Evolutionary conservation across 2,888 invertebrate species (phyloP), one percentile per base, ranked within the genome.

Genomic region (Agonum fuliginosum): DNA sequence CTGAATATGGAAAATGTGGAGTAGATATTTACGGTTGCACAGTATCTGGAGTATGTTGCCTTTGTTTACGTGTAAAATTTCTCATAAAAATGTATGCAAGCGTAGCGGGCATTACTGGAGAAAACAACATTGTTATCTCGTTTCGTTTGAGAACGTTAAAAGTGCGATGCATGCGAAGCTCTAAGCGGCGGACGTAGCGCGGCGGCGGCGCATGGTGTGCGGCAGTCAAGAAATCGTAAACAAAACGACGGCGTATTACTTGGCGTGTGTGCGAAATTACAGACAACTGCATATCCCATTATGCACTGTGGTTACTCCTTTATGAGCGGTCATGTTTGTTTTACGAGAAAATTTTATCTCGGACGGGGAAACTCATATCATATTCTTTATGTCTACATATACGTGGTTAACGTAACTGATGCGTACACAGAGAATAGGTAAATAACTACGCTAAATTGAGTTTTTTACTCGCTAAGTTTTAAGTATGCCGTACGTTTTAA

Each of bases 381-480:
- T 75, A 75, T 75, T 75, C 75, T 75, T 75, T 75, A 75, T 75
- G 75, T 75, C 41, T 27, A 54, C 37, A 46, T 72, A 72, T 51
- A 58, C 58, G 46, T 74, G 74, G 74, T 74, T 74, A 74, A 62
- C 58, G 62, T 58, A 62, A 62, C 37, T 74, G 74, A 74, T 62
- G 62, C 43, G 43, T 58, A 22, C 74, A 27, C 65, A 74, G 43
- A 62, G 74, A 74, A 74, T 74, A 58, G 43, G 62, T 62, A 74
- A 74, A 74, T 74, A 74, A 62, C 74, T 46, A 62, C 46, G 65
- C 30, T 65, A 62, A 74, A 74, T 74, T 74, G 74, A 58, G 74
- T 67, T 65, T 74, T 72, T 74, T 74, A 43, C 58, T 58, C 74
- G 62, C 58, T 46, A 41, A 62, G 12, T 74, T 73, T 74, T 74